A percentile compares a stretch with the other conserved stretches of the same genome.
Conservation (phyloP, 2,888 invertebrate genomes). For the Apamea sordens region DNA sequence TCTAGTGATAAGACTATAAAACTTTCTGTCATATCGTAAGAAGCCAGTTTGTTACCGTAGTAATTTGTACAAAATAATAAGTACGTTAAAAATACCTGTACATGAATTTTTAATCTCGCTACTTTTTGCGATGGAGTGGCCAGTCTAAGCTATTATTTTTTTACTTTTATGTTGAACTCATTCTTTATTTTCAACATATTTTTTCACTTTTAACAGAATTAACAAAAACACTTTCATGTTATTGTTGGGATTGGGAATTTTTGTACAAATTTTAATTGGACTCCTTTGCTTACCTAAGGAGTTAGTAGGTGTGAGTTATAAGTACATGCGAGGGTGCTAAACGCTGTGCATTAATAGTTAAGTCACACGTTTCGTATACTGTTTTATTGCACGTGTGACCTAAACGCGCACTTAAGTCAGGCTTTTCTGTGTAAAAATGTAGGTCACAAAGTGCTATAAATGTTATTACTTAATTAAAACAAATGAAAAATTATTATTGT, state of each 20-base stretch:
- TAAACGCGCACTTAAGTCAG: background rate
- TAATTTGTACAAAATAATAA: background rate
- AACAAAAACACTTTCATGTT: background rate
- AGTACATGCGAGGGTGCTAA: background rate
- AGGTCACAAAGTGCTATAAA: background rate
- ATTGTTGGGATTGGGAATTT: background rate
- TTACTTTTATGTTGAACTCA: background rate
- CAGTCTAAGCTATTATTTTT: slow-evolving; percentile 6
- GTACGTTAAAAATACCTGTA: background rate
- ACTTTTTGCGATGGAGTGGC: slow-evolving; percentile 1
- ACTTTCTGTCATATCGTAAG: too few relatives aligned
- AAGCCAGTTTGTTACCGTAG: too few relatives aligned
- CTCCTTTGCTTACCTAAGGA: background rate
- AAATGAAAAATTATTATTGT: background rate
- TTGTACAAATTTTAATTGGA: background rate
- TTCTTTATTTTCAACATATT: background rate
- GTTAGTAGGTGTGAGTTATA: background rate
- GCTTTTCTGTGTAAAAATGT: background rate
- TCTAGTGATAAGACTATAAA: too few relatives aligned
- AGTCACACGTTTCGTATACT: background rate
- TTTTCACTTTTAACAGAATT: background rate
- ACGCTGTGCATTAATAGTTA: background rate
- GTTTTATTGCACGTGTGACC: background rate
- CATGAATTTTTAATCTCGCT: slow-evolving; percentile 6
- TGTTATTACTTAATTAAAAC: background rate